Base-by-base conservation (phyloP, 2,797 vertebrate species). In the Acomys russatus region DNA sequence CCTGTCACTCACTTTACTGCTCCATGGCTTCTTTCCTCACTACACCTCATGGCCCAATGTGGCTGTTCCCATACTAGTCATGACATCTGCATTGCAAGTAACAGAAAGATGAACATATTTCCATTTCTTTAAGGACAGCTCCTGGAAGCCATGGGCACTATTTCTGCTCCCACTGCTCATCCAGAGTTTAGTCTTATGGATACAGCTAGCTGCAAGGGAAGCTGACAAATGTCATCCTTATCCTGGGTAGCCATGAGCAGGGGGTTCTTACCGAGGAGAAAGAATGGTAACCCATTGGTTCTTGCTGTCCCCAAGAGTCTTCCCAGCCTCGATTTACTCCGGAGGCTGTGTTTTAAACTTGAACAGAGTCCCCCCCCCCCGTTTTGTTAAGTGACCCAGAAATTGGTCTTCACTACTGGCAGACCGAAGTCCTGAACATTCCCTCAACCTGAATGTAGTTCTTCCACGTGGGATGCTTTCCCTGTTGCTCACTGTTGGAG, bases 361-460 rank as follows among this genome's bases (percentile, higher is more conserved):
- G 61, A 54, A 35, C 30, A 4, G 33, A 54, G 35, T 3, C 6
- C 17, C 4, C 6, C 17, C 68, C n/a, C 3, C 7, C 35, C 25
- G n/a, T 82, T 44, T 10, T 54, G 25, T 74, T 68, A 63, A 88
- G 49, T 78, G 78, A n/a, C 68, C 23, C 70, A 74, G 76, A 96
- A 61, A 30, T 11, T 61, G 73, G 23, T 63, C 80, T 79, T 64
- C 61, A n/a, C 1, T 20, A 20, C 77, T 80, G 38, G 25, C 17
- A 20, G 38, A 64, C 3, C 38, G 33, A 85, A 2, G 10, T 33
- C 56, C 61, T 6, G 30, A 71, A 17, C 68, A 33, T 0, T 0
- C 14, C 38, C 85, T 14, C 0, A 9, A 14, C 61, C 71, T 49
- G 63, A 10, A 20, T 51, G 73, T 0, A 15, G 0, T 17, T 91